Evolutionary conservation across 1,140 invertebrate genomes (phyloP).

Genomic region (Anoplophora glabripennis): DNA sequence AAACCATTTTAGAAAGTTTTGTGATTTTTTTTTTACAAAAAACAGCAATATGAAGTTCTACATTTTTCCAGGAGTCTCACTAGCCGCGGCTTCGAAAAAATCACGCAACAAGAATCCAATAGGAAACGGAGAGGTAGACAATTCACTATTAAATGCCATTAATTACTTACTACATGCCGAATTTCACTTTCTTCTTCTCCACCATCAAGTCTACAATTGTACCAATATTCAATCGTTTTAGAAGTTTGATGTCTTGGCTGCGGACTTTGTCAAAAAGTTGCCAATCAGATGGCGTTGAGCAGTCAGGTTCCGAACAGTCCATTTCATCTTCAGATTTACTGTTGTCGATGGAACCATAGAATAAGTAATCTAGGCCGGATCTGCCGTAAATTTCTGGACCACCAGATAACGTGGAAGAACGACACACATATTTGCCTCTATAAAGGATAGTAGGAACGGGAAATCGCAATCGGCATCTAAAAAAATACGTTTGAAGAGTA

Average conservation of each 20-base stretch:
- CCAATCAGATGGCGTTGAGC: conserved; percentile 1
- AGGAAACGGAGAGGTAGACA: too few species aligned
- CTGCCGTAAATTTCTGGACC: conserved; percentile 72
- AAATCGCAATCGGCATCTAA: conserved; percentile 71
- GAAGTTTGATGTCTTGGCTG: conserved; percentile 69
- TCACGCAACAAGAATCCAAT: too few species aligned
- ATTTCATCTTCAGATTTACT: conserved; percentile 6
- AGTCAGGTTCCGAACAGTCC: neutral
- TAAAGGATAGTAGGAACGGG: conserved; percentile 77
- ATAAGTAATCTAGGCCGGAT: neutral
- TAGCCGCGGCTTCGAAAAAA: too few species aligned
- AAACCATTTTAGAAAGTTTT: too few species aligned
- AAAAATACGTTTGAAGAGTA: conserved; percentile 6
- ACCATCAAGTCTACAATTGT: conserved; percentile 85
- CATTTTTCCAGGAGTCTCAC: too few species aligned
- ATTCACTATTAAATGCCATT: too few species aligned
- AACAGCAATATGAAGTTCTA: too few species aligned
- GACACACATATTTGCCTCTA: conserved; percentile 70
- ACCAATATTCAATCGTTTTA: conserved; percentile 69
- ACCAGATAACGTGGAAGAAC: conserved; percentile 66
- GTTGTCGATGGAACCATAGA: neutral
- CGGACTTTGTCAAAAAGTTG: conserved; percentile 50
- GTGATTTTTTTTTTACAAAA: too few species aligned
- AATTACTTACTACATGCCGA: conserved; percentile 68
- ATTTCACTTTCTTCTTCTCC: conserved; percentile 84